Conservation (phyloP, 2,888 invertebrate genomes). For the Limulus polyphemus region DNA sequence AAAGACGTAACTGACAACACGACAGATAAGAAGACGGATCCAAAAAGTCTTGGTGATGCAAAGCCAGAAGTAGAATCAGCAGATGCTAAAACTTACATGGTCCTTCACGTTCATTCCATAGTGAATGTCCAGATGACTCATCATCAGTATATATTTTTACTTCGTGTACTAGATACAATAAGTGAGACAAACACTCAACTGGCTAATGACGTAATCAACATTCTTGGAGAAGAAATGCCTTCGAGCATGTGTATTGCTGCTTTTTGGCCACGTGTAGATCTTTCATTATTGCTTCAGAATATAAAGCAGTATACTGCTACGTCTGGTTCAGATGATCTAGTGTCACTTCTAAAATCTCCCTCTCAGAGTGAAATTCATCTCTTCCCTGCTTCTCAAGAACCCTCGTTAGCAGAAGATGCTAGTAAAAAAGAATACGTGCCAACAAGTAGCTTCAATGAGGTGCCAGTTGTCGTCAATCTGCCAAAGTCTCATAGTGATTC, state of each 20-base stretch:
- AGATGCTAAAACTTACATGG: conserved; percentile 44
- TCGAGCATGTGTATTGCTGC: conserved; percentile 13
- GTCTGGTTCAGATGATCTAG: conserved; percentile 18
- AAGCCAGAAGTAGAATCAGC: conserved; percentile 8
- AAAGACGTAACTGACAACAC: no score
- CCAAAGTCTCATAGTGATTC: conserved; percentile 23
- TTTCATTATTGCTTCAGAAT: conserved; percentile 15
- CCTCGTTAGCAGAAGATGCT: no score
- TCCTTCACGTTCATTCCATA: conserved; percentile 68
- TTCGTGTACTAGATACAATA: conserved; percentile 21
- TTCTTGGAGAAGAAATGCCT: conserved; percentile 15
- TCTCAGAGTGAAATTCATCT: background rate
- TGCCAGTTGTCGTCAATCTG: background rate
- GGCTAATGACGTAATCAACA: conserved; percentile 13
- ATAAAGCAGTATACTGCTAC: conserved; percentile 19
- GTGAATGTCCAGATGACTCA: conserved; percentile 63
- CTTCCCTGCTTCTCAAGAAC: background rate
- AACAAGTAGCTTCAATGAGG: no score
- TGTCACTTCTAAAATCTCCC: conserved; percentile 8
- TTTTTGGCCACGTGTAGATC: conserved; percentile 16
- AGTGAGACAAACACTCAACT: conserved; percentile 18
- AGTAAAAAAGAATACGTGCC: no score
- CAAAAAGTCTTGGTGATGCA: background rate
- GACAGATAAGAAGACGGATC: background rate
- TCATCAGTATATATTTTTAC: conserved; percentile 22